These are phyloP conservation scores for Meriones psammophilus DNA, from an alignment of 2,797 vertebrate species.

Conservation along the genomic window DNA sequence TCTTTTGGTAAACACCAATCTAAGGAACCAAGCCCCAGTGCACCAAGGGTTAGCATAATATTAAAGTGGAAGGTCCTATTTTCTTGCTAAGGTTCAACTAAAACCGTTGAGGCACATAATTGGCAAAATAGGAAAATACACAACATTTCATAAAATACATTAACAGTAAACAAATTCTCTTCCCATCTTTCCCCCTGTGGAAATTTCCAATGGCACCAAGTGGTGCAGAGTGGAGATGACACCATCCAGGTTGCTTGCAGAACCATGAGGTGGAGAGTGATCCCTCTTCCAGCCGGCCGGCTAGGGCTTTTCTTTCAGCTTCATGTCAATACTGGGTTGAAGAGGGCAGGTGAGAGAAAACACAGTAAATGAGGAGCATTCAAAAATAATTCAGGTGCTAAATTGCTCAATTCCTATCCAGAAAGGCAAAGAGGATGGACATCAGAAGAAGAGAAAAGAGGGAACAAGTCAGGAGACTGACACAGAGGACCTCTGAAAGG, in stretches of 20 bases:
- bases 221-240: conserved; percentile 72
- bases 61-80: conserved; percentile 69
- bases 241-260: conserved; percentile 58
- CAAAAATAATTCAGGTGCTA: not conserved
- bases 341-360: not conserved
- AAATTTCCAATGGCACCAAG: conserved; percentile 77
- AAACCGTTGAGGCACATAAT: conserved; percentile 82
- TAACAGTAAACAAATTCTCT: conserved; percentile 77
- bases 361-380: not conserved
- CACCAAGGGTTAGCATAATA: conserved; percentile 42
- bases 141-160: conserved; percentile 74
- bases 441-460: no score
- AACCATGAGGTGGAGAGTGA: conserved; percentile 64
- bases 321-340: conserved; percentile 86
- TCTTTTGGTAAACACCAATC: not conserved
- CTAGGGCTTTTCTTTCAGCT: conserved; percentile 84
- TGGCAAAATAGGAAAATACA: conserved; percentile 80
- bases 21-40: conserved; percentile 59
- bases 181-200: conserved; percentile 67
- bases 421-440: no score
- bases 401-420: no score
- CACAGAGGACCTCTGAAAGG: no score
- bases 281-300: conserved; percentile 69
- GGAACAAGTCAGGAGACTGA: no score
- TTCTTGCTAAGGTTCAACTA: conserved; percentile 77